phyloP scores from a whole-genome alignment of 2,113 vertebrate genomes.

The Anhinga anhinga region DNA sequence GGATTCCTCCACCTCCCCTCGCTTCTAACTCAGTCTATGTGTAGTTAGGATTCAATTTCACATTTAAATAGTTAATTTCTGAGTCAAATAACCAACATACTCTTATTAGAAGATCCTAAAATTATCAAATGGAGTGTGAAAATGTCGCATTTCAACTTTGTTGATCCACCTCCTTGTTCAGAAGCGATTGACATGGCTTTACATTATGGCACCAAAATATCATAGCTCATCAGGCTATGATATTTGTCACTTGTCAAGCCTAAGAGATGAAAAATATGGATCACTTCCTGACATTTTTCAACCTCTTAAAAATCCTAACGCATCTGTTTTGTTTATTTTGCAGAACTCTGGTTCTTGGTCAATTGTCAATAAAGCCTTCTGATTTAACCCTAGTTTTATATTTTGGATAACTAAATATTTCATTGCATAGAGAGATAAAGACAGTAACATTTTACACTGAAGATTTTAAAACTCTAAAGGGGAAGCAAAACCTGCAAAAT shows the following conservation, averaged over 20 bases:
- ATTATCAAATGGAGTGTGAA: not conserved
- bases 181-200: not conserved
- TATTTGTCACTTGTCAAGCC: not conserved
- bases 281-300: conserved; percentile 5
- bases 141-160: not conserved
- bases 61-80: not conserved
- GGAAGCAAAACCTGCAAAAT: not conserved
- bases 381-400: not conserved
- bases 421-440: not conserved
- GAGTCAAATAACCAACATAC: not conserved
- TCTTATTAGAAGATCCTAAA: not conserved
- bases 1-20: not conserved
- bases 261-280: not conserved
- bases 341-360: not conserved
- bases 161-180: not conserved
- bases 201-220: not conserved
- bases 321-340: not conserved
- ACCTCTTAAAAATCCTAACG: not conserved
- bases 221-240: not conserved
- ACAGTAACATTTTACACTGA: not conserved
- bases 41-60: not conserved
- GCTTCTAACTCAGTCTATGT: not conserved
- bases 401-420: not conserved
- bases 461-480: not conserved
- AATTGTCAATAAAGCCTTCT: not conserved